A percentile compares a stretch with the other conserved stretches of the same genome.
These are phyloP conservation scores for Megaceryle torquata DNA, from an alignment of 2,113 vertebrate genomes.

Conservation along the genomic window DNA sequence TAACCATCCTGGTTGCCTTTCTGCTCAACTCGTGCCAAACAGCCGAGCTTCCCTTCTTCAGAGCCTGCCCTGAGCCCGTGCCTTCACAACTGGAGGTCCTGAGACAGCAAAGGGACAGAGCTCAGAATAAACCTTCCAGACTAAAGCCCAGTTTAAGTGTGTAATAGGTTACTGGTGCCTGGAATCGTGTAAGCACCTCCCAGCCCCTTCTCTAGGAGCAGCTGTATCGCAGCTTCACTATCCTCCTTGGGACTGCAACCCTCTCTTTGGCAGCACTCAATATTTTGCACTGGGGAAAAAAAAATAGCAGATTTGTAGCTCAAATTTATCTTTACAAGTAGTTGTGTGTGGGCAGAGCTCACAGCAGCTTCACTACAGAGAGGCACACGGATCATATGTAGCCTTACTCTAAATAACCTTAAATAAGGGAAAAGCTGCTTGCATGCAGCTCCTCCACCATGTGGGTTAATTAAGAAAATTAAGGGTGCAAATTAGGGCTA, in stretches of 20 bases:
- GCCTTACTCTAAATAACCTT: rapidly evolving
- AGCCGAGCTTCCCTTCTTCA: neutral
- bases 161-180: neutral
- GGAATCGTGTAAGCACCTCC: neutral
- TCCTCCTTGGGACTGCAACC: neutral
- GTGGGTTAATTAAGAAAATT: neutral
- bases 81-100: neutral
- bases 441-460: neutral
- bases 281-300: neutral
- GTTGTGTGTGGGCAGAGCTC: neutral
- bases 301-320: neutral
- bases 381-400: rapidly evolving
- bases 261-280: neutral
- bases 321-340: neutral
- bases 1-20: too few relatives aligned
- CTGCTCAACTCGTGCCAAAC: neutral
- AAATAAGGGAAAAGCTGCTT: neutral
- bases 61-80: neutral
- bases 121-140: too few relatives aligned
- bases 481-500: neutral
- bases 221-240: too few relatives aligned
- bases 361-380: neutral
- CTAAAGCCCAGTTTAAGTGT: neutral
- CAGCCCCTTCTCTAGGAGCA: neutral
- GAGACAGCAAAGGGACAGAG: rapidly evolving